Base-by-base conservation (phyloP, 2,797 vertebrate species). In the Mus minutoides region DNA sequence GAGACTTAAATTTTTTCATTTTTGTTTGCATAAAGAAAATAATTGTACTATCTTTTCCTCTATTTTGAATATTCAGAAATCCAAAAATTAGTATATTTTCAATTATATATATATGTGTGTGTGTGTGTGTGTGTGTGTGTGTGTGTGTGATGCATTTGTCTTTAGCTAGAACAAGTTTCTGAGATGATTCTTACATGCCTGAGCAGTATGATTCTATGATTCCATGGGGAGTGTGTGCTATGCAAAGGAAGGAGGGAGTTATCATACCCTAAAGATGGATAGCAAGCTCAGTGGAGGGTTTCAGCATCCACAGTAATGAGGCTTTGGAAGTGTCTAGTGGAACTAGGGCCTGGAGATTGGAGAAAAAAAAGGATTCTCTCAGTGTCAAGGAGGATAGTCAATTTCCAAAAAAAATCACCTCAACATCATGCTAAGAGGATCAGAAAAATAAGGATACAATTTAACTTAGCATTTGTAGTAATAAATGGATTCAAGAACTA, bases 61-160 rank as follows among this genome's bases (percentile, higher is more conserved):
- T 96, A 29, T 69, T 96, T 90, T 90, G 34, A 89, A 73, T 52
- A 64, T 64, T 94, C 29, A 94, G 64, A 97, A 86, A 88, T 91
- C 26, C 16, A 92, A 26, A 34, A 89, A 94, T 94, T 88, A 67
- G 58, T 80, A 73, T 82, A 76, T 62, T 94, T 94, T 94, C 60
- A 96, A 43, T 46, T 96, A 3, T 43, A 60, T 56, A 62, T 31
- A 21, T 62, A 11, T 54, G 16, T 54, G 16, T 54, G 2, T 54
- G 2, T 54, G 3, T 54, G 8, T 46, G 5, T 46, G 5, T 46
- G 9, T 12, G 12, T 49, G 54, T 56, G 46, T 31, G 10, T 64
- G 5, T 54, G 17, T 54, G 5, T 54, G 0, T 54, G 37, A 49
- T 78, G 2, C 69, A 0, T 88, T 60, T 91, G n/a, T 49, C 49